Base-by-base conservation (phyloP, 2,113 vertebrate genomes). In the Ciconia stormi region DNA sequence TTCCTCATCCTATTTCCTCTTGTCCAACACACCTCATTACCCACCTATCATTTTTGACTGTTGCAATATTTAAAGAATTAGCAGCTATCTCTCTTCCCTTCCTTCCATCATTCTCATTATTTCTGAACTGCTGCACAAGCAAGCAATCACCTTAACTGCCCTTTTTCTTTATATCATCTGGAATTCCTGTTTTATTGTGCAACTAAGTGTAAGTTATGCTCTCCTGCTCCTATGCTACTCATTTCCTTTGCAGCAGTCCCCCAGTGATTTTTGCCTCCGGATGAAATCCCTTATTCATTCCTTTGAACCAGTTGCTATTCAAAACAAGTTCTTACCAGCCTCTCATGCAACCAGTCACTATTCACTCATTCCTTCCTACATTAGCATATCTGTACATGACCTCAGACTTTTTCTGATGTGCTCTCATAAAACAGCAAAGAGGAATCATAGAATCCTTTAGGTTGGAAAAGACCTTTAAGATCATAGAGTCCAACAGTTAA, bases 401-500 rank as follows among this genome's bases (percentile, higher is more conserved):
- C 16, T 56, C 34, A 22, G 16, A 56, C 26, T 63, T 76, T 20
- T 82, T 65, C 26, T 30, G 36, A 67, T 2, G 3, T 22, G 34
- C 21, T 40, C 9, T 52, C 58, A 81, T 30, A 61, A 65, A 92
- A 82, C 10, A 70, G 13, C 30, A 56, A 73, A 77, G 18, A 73
- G 8, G 6, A 66, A 26, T 23, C 36, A 76, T 9, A 87, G 16
- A 83, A 73, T 16, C 12, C 67, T 49, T 58, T 49, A 87, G 22
- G 20, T 1, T 44, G 30, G 53, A 70, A 90, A 84, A 92, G 20
- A 78, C 6, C 7, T 15, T 59, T 59, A 42, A 50, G 16, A 53
- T 23, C 14, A 82, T 2, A 0, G 6, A 53, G 25, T 42, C 49
- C 9, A 69, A 61, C 16, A 0, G 1, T 25, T 30, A 58, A 34